A percentile compares a stretch with the other conserved stretches of the same genome.
phyloP scores from a whole-genome alignment of 2,797 vertebrate genomes.

The Sparus aurata region DNA sequence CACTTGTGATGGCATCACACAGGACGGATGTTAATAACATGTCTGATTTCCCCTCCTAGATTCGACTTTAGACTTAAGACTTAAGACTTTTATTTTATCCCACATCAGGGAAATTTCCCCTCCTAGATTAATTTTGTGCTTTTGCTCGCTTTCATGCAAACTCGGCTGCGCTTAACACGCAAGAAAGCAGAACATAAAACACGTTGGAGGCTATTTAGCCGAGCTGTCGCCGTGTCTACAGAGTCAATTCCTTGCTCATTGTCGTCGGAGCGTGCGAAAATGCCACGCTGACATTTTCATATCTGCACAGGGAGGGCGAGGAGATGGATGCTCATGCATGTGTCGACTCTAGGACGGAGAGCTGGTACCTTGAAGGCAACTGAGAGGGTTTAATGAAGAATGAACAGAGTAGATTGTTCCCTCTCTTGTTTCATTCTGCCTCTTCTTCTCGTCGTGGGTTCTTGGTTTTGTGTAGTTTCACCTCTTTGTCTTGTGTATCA shows the following conservation, averaged over 20 bases:
- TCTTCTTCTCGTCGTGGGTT: background rate
- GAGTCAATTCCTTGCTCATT: constrained; percentile 27
- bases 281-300: constrained; percentile 64
- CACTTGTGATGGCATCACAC: no score
- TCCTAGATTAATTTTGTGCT: background rate
- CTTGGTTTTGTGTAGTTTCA: background rate
- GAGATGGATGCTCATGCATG: background rate
- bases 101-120: no score
- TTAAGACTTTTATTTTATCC: no score
- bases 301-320: constrained; percentile 31
- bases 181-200: background rate
- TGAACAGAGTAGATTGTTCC: background rate
- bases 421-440: background rate
- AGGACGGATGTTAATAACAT: no score
- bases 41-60: no score
- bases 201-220: constrained; percentile 1
- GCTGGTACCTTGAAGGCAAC: constrained; percentile 6
- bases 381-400: constrained; percentile 5
- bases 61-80: no score
- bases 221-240: constrained; percentile 6
- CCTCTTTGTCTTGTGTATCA: constrained; percentile 2
- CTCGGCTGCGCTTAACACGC: background rate
- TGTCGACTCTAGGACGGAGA: background rate
- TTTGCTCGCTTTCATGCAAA: background rate
- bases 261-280: constrained; percentile 33